phyloP scores from a whole-genome alignment of 1,140 invertebrate species.

The Cydia amplana region DNA sequence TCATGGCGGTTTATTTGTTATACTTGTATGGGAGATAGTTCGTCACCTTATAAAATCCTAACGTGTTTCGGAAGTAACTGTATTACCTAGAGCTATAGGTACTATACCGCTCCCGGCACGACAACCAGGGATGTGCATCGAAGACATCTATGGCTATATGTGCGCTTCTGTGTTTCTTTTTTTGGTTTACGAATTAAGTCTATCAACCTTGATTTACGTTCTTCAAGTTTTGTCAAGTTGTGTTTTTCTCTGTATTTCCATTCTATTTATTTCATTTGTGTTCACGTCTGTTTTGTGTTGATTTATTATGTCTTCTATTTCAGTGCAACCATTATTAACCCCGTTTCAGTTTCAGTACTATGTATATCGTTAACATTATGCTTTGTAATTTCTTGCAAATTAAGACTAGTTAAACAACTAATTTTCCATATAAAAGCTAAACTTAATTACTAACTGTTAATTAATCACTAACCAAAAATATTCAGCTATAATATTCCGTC shows the following conservation, averaged over 20 bases:
- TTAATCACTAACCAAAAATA: conserved; percentile 11
- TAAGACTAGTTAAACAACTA: background rate
- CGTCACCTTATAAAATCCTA: background rate
- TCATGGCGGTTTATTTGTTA: background rate
- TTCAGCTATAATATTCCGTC: background rate
- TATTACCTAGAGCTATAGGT: conserved; percentile 1
- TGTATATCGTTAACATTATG: conserved; percentile 7
- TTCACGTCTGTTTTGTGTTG: background rate
- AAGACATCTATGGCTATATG: conserved; percentile 46
- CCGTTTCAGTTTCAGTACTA: conserved; percentile 3
- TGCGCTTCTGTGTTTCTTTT: conserved; percentile 41
- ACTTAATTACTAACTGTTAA: background rate
- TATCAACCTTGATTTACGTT: conserved; percentile 41
- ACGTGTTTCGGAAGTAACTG: background rate
- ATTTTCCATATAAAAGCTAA: background rate
- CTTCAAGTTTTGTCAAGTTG: conserved; percentile 35
- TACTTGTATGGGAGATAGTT: background rate
- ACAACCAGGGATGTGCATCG: background rate
- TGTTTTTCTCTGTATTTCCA: background rate
- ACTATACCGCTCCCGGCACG: background rate
- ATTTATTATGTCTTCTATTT: conserved; percentile 24
- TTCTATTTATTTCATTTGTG: conserved; percentile 10
- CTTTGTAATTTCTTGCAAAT: conserved; percentile 1
- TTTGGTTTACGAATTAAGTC: conserved; percentile 41
- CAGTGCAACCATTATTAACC: conserved; percentile 18